Evolutionary conservation across 2,113 vertebrate species (phyloP).

Genomic region (Nothoprocta perdicaria): DNA sequence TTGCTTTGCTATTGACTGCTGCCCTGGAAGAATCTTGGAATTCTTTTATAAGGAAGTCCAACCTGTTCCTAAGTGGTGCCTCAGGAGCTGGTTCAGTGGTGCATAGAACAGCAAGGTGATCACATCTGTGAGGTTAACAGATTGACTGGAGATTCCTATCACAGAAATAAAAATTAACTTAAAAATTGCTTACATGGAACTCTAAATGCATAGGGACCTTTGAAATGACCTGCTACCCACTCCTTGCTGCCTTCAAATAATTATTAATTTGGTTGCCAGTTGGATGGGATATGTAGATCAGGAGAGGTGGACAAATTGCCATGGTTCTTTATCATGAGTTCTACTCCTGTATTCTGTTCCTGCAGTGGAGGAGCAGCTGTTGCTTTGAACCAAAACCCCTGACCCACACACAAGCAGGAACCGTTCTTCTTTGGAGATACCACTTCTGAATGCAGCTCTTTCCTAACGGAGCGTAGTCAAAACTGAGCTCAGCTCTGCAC

Average conservation of each 20-base stretch:
- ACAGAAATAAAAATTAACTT: neutral
- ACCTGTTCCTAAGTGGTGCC: neutral
- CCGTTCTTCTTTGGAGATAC: neutral
- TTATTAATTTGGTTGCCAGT: neutral
- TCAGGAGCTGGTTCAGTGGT: neutral
- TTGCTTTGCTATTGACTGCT: neutral
- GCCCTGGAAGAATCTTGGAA: neutral
- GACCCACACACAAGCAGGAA: neutral
- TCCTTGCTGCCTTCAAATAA: constrained; percentile 15
- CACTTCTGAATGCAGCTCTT: neutral
- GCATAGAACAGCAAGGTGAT: neutral
- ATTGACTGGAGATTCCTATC: constrained; percentile 2
- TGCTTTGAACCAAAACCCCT: neutral
- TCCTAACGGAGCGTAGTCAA: neutral
- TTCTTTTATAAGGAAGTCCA: neutral
- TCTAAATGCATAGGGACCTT: neutral
- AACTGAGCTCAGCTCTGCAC: neutral
- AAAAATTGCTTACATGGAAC: constrained; percentile 21
- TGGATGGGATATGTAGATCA: constrained; percentile 23
- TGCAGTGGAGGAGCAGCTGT: neutral
- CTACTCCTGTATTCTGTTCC: neutral
- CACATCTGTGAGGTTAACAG: neutral
- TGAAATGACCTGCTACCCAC: neutral
- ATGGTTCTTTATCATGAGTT: neutral
- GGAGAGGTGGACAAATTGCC: constrained; percentile 18